Conservation (phyloP, 1,140 invertebrate genomes). For the Caenorhabditis inopinata region DNA sequence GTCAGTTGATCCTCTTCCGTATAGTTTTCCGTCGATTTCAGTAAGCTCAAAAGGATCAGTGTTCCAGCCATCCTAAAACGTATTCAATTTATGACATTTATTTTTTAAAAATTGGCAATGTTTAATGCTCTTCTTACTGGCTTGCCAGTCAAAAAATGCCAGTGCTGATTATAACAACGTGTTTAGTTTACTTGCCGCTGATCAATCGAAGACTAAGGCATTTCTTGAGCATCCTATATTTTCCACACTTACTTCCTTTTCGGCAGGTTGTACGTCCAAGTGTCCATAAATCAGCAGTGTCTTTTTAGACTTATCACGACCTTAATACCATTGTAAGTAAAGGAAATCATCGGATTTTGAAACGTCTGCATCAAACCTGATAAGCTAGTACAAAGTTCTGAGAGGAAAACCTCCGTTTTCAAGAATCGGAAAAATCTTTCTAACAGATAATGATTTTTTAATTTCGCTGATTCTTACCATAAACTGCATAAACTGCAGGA, state of each 20-base stretch:
- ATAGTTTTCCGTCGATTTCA: constrained; percentile 86
- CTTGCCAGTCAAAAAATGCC: too few relatives aligned
- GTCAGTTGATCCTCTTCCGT: constrained; percentile 86
- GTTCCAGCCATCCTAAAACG: constrained; percentile 84
- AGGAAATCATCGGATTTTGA: background rate
- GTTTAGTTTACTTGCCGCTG: too few relatives aligned
- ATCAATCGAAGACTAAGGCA: too few relatives aligned
- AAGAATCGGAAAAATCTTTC: background rate
- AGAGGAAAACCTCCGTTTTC: too few relatives aligned
- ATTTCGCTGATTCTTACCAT: constrained; percentile 72
- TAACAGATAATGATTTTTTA: too few relatives aligned
- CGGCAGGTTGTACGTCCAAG: constrained; percentile 94
- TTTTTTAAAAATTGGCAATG: too few relatives aligned
- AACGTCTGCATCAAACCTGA: background rate
- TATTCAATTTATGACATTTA: background rate
- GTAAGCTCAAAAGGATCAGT: constrained; percentile 88
- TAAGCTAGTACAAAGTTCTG: constrained; percentile 21
- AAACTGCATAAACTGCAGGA: constrained; percentile 80
- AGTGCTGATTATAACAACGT: too few relatives aligned
- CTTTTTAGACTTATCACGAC: constrained; percentile 74
- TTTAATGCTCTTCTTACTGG: too few relatives aligned
- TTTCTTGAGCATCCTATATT: too few relatives aligned
- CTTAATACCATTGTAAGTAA: constrained; percentile 5
- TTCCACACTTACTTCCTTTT: constrained; percentile 53
- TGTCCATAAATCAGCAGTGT: constrained; percentile 94